Conservation (phyloP, 2,888 invertebrate genomes). For the Psylliodes chrysocephalus region DNA sequence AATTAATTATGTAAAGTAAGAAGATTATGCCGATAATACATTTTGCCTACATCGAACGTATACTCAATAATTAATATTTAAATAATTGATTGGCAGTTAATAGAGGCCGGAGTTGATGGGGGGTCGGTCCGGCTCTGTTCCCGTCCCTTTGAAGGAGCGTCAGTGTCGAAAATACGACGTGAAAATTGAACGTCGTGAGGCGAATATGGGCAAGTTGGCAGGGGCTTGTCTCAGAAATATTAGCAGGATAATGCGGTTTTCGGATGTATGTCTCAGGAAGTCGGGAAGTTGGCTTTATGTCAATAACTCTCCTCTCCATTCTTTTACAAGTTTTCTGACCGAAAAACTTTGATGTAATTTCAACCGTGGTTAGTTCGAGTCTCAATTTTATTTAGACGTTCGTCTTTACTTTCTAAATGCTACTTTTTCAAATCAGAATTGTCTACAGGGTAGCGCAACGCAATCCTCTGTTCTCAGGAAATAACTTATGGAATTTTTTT, state of each 20-base stretch:
- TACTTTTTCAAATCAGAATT: too few relatives aligned
- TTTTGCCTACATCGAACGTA: too few relatives aligned
- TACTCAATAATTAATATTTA: too few relatives aligned
- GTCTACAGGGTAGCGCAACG: too few relatives aligned
- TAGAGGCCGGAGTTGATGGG: not conserved
- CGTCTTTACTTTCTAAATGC: too few relatives aligned
- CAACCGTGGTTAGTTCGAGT: not conserved
- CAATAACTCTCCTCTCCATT: slow-evolving; percentile 36
- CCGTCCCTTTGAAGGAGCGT: slow-evolving; percentile 42
- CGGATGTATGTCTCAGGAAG: slow-evolving; percentile 37
- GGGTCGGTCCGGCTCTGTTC: not conserved
- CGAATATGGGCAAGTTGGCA: slow-evolving; percentile 48
- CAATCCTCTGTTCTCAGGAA: too few relatives aligned
- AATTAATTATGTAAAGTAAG: too few relatives aligned
- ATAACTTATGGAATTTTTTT: too few relatives aligned
- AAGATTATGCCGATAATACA: too few relatives aligned
- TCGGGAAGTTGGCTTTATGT: slow-evolving; percentile 37
- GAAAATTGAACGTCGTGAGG: slow-evolving; percentile 55
- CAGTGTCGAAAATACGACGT: slow-evolving; percentile 54
- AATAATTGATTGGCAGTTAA: too few relatives aligned
- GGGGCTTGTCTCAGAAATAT: slow-evolving; percentile 45
- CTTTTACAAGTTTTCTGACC: slow-evolving; percentile 1
- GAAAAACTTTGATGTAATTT: not conserved
- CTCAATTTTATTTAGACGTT: not conserved
- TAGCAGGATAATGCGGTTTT: slow-evolving; percentile 49